Evolutionary conservation across 2,888 invertebrate species (phyloP).

Genomic region (Ametastegia equiseti): DNA sequence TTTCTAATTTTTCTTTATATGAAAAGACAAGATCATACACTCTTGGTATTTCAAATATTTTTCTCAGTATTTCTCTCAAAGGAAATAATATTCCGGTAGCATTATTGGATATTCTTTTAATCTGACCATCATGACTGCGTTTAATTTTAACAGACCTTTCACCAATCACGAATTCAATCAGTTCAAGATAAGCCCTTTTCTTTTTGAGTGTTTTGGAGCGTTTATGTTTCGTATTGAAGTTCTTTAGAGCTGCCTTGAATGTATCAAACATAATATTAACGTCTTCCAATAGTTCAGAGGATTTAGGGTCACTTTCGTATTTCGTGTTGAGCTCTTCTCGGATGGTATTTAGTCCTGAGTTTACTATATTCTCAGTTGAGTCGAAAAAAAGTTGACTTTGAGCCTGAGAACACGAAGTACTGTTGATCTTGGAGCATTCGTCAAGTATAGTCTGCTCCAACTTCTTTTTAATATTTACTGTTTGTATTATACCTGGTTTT

Average conservation of each 20-base stretch:
- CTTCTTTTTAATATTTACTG: neutral
- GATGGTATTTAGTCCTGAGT: conserved; percentile 2
- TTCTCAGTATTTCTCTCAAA: conserved; percentile 51
- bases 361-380: conserved; percentile 2
- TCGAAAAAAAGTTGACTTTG: conserved; percentile 16
- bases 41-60: conserved; percentile 54
- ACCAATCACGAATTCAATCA: neutral
- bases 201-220: neutral
- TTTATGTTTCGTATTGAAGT: neutral
- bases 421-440: neutral
- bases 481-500: neutral
- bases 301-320: conserved; percentile 9
- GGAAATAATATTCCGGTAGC: conserved; percentile 48
- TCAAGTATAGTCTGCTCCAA: conserved; percentile 3
- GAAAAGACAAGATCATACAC: conserved; percentile 50
- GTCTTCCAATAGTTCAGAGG: neutral
- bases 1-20: conserved; percentile 43
- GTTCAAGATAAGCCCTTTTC: neutral
- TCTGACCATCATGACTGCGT: conserved; percentile 24
- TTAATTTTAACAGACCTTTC: neutral
- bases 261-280: conserved; percentile 21
- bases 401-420: neutral
- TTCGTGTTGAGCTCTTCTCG: neutral
- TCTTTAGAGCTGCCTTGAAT: neutral
- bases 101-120: neutral